Evolutionary conservation across 2,888 invertebrate species (phyloP).

Genomic region (Cerastis rubricosa): DNA sequence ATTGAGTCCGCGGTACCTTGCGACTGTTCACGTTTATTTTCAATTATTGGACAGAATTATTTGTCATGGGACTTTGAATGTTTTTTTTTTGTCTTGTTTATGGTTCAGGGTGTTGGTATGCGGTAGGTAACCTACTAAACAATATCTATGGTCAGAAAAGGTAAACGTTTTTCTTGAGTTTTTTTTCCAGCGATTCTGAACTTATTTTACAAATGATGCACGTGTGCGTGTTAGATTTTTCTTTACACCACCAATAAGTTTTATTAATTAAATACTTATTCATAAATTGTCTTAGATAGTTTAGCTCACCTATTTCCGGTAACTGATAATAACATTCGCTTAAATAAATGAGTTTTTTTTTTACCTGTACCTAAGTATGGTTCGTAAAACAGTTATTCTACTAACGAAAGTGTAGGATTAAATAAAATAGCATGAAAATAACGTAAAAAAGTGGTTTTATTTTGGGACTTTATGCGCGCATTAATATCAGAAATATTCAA

Average conservation of each 20-base stretch:
- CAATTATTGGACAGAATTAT: conserved; percentile 68
- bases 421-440: conserved; percentile 10
- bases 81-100: conserved; percentile 30
- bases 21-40: conserved; percentile 64
- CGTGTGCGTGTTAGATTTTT: background rate
- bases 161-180: background rate
- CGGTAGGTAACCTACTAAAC: background rate
- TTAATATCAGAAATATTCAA: conserved; percentile 24
- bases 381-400: conserved; percentile 1
- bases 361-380: no score
- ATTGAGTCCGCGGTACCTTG: conserved; percentile 67
- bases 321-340: conserved; percentile 54
- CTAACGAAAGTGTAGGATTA: conserved; percentile 14
- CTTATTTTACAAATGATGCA: background rate
- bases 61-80: conserved; percentile 58
- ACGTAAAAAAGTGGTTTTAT: conserved; percentile 14
- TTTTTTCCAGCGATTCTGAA: background rate
- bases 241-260: background rate
- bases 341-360: no score
- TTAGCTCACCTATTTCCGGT: no score
- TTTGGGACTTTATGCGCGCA: background rate
- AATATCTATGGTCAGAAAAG: no score
- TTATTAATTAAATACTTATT: background rate
- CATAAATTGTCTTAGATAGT: no score
- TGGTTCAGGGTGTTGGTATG: background rate